Base-by-base conservation (phyloP, 2,797 vertebrate species). In the Lepus oiostolus region DNA sequence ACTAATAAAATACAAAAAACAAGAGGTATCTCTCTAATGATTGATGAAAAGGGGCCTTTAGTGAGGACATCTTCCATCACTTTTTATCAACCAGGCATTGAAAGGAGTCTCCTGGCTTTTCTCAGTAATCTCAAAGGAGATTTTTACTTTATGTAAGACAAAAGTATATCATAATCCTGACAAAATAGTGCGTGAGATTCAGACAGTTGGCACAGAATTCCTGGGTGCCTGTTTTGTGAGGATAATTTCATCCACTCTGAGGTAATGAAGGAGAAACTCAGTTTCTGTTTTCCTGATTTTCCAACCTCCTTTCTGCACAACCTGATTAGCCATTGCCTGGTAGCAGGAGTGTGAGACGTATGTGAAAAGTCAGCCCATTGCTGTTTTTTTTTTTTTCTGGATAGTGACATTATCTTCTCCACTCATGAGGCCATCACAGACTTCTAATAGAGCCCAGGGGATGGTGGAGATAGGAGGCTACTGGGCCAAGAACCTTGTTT, bases 181-280 rank as follows among this genome's bases (percentile, higher is more conserved):
- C 38, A 38, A 86, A 88, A 93, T 68, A 77, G 17, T 58, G 76
- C 21, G 1, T 75, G 16, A 19, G 16, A 30, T 22, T 94, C 32
- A 88, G 67, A 0, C 32, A 87, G 62, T 76, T 88, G 58, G 54
- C 76, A 75, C 42, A 67, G 24, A 94, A 87, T 72, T 81, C 11
- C n/a, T 93, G 52, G 14, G 7, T 88, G 22, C 47, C 93, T 80
- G 16, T 85, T 92, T 71, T 38, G 1, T 81, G 67, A 85, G 81
- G 42, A 94, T 85, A 79, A 86, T 95, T 95, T 81, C 9, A 80
- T 71, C 60, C 83, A 50, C 32, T 93, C 94, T 85, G 72, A 90
- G 58, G 30, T 19, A 88, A 32, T 88, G 86, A 82, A 90, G n/a
- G 65, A 82, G n/a, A 91, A 92, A 88, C 91, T 58, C 60, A 80